Base-by-base conservation (phyloP, 1,140 invertebrate species). In the Platyura marginata region DNA sequence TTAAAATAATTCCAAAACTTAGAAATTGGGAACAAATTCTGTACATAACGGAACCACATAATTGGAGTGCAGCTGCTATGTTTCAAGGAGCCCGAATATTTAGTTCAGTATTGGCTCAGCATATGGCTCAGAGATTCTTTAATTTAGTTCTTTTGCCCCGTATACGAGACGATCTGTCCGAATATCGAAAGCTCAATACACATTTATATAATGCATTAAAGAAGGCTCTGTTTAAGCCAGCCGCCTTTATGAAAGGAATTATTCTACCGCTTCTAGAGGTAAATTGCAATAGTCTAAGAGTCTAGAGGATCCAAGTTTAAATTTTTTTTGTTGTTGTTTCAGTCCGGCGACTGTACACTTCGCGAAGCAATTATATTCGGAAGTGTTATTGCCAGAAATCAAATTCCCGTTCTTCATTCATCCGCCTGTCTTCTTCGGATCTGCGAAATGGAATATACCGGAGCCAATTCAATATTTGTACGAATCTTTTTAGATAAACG, bases 211-310 rank as follows among this genome's bases (percentile, higher is more conserved):
- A 90, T 70, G 91, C 94, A 5, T 52, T 98, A 13, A 74, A 79
- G 44, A 97, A 97, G 66, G 74, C 94, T 9, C 63, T 98, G 0
- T 98, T 88, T 60, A 98, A 98, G 59, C 93, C 95, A 35, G 90
- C 81, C 39, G 94, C 85, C n/a, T 99, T 99, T 54, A 97, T 97
- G 81, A 98, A 98, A 67, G 95, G 94, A 50, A 81, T 97, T 50
- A 63, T 97, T 21, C 52, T 97, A 29, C 92, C 93, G 2, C 63
- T 97, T 13, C 79, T 92, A 52, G 84, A 92, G 63, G 80, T 77
- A 62, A 53, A 48, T 62, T 50, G n/a, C n/a, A n/a, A n/a, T n/a
- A n/a, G n/a, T n/a, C n/a, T n/a, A n/a, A n/a, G n/a, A n/a, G n/a
- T n/a, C n/a, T n/a, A n/a, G n/a, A n/a, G n/a, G n/a, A n/a, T n/a